A percentile compares a stretch with the other conserved stretches of the same genome.
Evolutionary conservation across 2,113 vertebrate species (phyloP).

Genomic region (Vulpes vulpes): DNA sequence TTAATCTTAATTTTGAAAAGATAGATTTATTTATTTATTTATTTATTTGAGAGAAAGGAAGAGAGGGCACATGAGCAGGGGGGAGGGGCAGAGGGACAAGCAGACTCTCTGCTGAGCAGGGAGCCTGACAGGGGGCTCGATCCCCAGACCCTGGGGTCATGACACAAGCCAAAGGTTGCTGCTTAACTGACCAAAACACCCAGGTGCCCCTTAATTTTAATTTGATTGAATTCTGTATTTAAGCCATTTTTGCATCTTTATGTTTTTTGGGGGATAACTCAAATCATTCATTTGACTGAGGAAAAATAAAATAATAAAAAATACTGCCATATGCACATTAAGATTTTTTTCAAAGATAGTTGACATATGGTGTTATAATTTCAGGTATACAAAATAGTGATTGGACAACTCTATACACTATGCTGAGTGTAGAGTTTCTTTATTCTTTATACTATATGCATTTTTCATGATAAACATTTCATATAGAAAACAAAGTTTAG

Average conservation of each 20-base stretch:
- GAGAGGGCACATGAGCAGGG: no score
- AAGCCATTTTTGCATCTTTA: background rate
- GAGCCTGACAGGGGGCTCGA: no score
- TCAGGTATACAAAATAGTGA: background rate
- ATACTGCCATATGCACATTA: background rate
- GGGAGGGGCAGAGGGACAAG: no score
- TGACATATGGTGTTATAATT: background rate
- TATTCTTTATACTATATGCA: background rate
- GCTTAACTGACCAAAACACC: no score
- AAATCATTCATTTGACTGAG: background rate
- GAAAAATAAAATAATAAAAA: background rate
- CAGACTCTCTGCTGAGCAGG: no score
- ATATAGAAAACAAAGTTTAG: background rate
- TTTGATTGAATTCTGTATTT: background rate
- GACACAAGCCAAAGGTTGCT: no score
- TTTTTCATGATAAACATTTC: background rate
- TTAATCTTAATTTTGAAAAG: background rate
- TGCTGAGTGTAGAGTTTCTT: background rate
- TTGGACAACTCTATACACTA: background rate
- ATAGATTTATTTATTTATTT: no score
- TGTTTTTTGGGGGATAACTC: background rate
- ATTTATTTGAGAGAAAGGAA: no score
- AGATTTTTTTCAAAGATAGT: background rate
- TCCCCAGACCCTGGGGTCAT: no score
- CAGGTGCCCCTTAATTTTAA: background rate